These are phyloP conservation scores for Borostomias antarcticus DNA, from an alignment of 2,797 vertebrate species.

Conservation along the genomic window DNA sequence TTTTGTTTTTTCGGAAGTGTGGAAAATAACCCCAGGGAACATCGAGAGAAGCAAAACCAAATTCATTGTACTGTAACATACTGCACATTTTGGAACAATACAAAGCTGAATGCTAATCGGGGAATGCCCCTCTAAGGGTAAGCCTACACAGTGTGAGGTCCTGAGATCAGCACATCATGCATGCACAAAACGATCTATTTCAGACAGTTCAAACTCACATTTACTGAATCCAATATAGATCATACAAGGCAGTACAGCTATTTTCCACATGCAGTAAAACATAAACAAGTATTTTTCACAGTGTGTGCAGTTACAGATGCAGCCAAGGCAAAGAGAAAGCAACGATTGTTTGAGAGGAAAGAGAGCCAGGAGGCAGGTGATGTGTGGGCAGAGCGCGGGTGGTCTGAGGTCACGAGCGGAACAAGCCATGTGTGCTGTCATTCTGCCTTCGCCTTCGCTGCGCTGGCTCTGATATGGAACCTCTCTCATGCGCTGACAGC, in stretches of 20 bases:
- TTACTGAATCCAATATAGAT: no score
- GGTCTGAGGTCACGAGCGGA: conserved; percentile 54
- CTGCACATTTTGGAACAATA: no score
- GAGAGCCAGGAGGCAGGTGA: conserved; percentile 58
- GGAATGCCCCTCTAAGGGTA: no score
- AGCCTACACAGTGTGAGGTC: no score
- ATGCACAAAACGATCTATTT: no score
- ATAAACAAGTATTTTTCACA: conserved; percentile 21
- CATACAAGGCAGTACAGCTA: not conserved
- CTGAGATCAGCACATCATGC: no score
- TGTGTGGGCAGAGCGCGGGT: conserved; percentile 35
- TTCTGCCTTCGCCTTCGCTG: conserved; percentile 49
- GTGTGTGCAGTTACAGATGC: conserved; percentile 46
- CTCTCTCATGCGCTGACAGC: conserved; percentile 36
- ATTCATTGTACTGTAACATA: no score
- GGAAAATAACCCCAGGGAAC: no score
- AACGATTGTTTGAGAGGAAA: conserved; percentile 58
- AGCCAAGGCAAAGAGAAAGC: conserved; percentile 51
- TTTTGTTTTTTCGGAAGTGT: no score
- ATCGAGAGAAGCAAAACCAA: no score
- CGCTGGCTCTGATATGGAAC: conserved; percentile 45
- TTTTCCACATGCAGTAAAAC: not conserved
- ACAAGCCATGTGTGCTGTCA: conserved; percentile 58
- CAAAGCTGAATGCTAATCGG: no score
- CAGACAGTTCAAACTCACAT: no score